Percentiles rank a stretch among this genome's conserved stretches.
phyloP scores from a whole-genome alignment of 2,888 invertebrate species.

The Papilio protenor region DNA sequence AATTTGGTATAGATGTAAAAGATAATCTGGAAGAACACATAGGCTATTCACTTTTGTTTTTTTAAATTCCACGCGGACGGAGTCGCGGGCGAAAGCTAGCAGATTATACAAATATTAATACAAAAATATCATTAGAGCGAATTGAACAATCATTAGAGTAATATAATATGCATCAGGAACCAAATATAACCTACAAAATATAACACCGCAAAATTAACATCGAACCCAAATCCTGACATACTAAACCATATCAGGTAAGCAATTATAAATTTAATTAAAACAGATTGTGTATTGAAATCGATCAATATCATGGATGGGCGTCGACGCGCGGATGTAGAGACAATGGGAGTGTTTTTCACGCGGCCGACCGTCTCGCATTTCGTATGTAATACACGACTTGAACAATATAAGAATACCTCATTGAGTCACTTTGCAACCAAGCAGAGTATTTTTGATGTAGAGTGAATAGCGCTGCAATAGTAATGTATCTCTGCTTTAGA shows the following conservation, averaged over 20 bases:
- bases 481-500: too few relatives aligned
- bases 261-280: conserved; percentile 14
- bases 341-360: conserved; percentile 23
- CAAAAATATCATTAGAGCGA: too few relatives aligned
- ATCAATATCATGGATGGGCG: conserved; percentile 25
- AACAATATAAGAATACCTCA: conserved; percentile 9
- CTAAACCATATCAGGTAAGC: background rate
- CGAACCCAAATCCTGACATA: background rate
- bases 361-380: conserved; percentile 21
- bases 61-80: too few relatives aligned
- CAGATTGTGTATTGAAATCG: conserved; percentile 19
- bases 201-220: background rate
- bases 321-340: conserved; percentile 21
- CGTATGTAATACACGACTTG: background rate
- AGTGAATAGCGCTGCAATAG: too few relatives aligned
- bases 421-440: background rate
- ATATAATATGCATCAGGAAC: too few relatives aligned
- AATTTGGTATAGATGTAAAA: too few relatives aligned
- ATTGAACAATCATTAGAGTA: too few relatives aligned
- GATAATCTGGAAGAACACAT: too few relatives aligned
- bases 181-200: background rate
- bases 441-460: background rate
- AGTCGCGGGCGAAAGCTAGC: too few relatives aligned
- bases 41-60: too few relatives aligned
- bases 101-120: too few relatives aligned